These are phyloP conservation scores for Melanotaenia duboulayi DNA, from an alignment of 2,113 vertebrate species.

Conservation along the genomic window DNA sequence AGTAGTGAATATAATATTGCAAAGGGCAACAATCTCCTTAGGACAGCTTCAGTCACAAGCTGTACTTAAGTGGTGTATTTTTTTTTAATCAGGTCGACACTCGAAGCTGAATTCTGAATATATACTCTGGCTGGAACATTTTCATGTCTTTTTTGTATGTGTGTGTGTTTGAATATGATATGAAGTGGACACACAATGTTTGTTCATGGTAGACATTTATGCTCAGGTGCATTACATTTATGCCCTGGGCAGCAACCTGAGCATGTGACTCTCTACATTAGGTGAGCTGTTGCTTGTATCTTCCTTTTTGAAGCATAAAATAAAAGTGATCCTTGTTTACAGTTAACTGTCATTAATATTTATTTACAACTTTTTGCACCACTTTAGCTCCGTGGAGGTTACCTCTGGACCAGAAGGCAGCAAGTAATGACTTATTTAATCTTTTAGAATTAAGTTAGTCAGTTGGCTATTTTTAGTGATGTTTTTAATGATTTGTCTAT, in stretches of 20 bases:
- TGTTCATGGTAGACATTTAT: not conserved
- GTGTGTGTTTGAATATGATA: conserved; percentile 21
- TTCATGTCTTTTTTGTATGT: conserved; percentile 13
- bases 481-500: too few relatives aligned
- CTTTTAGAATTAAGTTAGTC: conserved; percentile 2
- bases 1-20: conserved; percentile 59
- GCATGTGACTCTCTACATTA: conserved; percentile 8
- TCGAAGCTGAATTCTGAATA: conserved; percentile 31
- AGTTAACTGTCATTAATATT: conserved; percentile 15
- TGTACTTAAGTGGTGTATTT: conserved; percentile 41
- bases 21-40: conserved; percentile 70
- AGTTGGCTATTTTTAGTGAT: too few relatives aligned
- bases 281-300: conserved; percentile 10
- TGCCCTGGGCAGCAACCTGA: conserved; percentile 30
- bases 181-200: not conserved
- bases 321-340: conserved; percentile 1
- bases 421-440: not conserved
- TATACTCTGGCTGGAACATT: conserved; percentile 30
- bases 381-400: conserved; percentile 12
- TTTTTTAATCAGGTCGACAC: conserved; percentile 55
- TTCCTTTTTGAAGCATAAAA: not conserved
- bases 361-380: conserved; percentile 12
- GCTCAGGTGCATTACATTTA: conserved; percentile 38
- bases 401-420: not conserved
- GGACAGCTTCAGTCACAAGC: conserved; percentile 62